Evolutionary conservation across 2,113 vertebrate genomes (phyloP), one percentile per base, ranked within the genome.

Genomic region (Epinephelus cyanopodus): DNA sequence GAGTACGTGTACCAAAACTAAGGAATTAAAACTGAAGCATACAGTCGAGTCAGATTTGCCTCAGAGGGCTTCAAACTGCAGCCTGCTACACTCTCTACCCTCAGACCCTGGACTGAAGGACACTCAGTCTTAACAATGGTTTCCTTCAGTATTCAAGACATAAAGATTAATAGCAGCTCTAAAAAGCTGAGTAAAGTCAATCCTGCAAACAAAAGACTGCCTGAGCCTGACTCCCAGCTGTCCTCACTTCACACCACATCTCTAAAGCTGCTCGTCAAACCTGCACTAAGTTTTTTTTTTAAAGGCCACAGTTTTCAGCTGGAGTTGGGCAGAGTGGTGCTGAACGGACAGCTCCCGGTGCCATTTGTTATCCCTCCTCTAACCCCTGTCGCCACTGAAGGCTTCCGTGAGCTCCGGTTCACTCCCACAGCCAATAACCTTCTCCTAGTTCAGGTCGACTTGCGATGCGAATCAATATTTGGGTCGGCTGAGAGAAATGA

Each of bases 271-370:
- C 72, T 50, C 52, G 3, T 52, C 61, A 57, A 57, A 79, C 17
- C 71, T 23, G 37, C 66, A 58, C 62, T 6, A 60, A 87, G 63
- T 83, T 45, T 12, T 87, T 45, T 42, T n/a, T 60, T 58, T 15
- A 10, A 9, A 67, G 76, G 53, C 56, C 53, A 77, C 66, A 21
- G 53, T 47, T 72, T 42, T 1, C 21, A 67, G 61, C n/a, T 42
- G 19, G 76, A 83, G 73, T 82, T 68, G 1, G 79, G 27, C 68
- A 54, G 62, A 68, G 50, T 60, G 83, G 66, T 89, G 74, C 91
- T 88, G 87, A 67, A 83, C 0, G 79, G 71, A 86, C 85, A 90
- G 80, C 85, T 89, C 82, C 80, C 9, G 52, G 19, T 42, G 67
- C 52, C 61, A 25, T 82, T 68, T 25, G 21, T 60, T 50, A 50